These are phyloP conservation scores for Lasioglossum lativentre DNA, from an alignment of 2,888 invertebrate genomes.

Conservation along the genomic window DNA sequence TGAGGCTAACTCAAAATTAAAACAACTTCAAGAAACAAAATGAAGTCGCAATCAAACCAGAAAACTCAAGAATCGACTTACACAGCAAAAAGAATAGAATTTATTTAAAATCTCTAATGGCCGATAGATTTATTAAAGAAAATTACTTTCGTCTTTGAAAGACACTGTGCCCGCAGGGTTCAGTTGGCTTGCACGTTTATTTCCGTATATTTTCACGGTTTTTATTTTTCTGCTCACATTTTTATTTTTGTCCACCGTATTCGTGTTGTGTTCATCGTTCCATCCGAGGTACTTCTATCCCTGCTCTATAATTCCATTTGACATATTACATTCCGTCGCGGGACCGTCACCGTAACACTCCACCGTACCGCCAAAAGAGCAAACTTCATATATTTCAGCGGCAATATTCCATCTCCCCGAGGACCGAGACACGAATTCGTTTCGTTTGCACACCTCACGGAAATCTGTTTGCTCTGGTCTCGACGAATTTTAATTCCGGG, in stretches of 20 bases:
- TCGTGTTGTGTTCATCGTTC: slow-evolving; percentile 13
- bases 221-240: background rate
- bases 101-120: background rate
- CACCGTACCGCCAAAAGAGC: slow-evolving; percentile 14
- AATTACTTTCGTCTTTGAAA: background rate
- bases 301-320: slow-evolving; percentile 17
- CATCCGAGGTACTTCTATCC: slow-evolving; percentile 9
- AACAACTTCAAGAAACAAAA: background rate
- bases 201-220: background rate
- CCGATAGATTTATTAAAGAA: background rate
- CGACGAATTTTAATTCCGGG: slow-evolving; percentile 27
- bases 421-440: slow-evolving; percentile 15
- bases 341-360: slow-evolving; percentile 19
- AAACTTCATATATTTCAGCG: slow-evolving; percentile 21
- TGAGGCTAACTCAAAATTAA: background rate
- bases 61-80: no score
- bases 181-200: background rate
- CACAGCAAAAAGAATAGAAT: background rate
- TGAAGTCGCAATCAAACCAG: background rate
- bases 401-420: slow-evolving; percentile 17
- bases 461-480: slow-evolving; percentile 35
- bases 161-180: background rate
- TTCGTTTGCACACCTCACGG: slow-evolving; percentile 1
- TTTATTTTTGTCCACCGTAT: background rate
- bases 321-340: slow-evolving; percentile 17